These are phyloP conservation scores for Collichthys lucidus DNA, from an alignment of 2,113 vertebrate species.

Conservation along the genomic window DNA sequence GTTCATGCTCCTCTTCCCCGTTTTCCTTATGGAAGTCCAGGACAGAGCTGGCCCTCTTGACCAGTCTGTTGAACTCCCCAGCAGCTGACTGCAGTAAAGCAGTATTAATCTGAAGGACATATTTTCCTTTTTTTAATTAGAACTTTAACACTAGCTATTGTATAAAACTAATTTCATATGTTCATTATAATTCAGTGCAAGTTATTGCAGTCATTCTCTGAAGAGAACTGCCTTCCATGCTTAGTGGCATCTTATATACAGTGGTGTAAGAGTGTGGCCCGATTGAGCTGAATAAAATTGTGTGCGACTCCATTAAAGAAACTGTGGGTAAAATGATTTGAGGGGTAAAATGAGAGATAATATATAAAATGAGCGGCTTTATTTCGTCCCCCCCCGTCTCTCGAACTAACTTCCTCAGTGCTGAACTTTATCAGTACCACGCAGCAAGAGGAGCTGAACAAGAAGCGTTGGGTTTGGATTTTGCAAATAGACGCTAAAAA, in stretches of 20 bases:
- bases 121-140: background rate
- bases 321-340: background rate
- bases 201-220: background rate
- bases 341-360: background rate
- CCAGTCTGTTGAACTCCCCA: too few relatives aligned
- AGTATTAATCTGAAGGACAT: background rate
- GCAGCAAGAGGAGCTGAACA: slow-evolving; percentile 29
- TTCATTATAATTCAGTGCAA: background rate
- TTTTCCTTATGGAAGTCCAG: too few relatives aligned
- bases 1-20: too few relatives aligned
- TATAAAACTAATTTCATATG: background rate
- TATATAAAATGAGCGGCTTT: background rate
- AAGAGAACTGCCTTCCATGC: too few relatives aligned
- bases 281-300: background rate
- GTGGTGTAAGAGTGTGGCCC: too few relatives aligned
- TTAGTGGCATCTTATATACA: background rate
- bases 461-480: background rate
- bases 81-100: background rate
- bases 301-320: background rate
- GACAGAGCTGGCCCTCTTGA: too few relatives aligned
- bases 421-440: slow-evolving; percentile 37
- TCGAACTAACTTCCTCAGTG: background rate
- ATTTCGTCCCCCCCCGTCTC: background rate
- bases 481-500: slow-evolving; percentile 22
- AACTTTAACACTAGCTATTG: background rate